Evolutionary conservation across 2,113 vertebrate genomes (phyloP), one percentile per base, ranked within the genome.

Genomic region (Reinhardtius hippoglossoides): DNA sequence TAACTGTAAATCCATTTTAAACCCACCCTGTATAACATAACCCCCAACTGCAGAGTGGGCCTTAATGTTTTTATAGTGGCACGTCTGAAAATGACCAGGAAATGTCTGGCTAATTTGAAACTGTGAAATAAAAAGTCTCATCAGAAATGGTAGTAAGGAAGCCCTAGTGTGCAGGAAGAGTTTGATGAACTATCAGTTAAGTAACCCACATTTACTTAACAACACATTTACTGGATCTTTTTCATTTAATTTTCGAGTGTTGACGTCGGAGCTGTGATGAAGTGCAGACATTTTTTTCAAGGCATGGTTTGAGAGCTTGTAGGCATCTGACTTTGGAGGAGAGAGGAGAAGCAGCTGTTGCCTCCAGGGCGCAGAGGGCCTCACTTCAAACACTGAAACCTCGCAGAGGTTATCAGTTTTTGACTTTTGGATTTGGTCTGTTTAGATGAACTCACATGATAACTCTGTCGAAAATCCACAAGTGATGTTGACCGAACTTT

Each of bases 261-360:
- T 27, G 5, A 67, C 16, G 0, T 5, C 8, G 24, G 14, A 23
- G 37, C 21, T 68, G 20, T 21, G 24, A 40, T 68, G 21, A 80
- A 60, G 67, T 27, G 26, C 26, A 5, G 15, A 26, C 24, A 14
- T 42, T 46, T 31, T 31, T 15, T 58, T 48, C 5, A 2, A 5
- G 48, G 62, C 12, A 60, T 31, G 44, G 37, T 60, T 68, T 69
- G 44, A 61, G 27, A 50, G 59, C 68, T 79, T 20, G 20, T 2
- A 57, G 55, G 63, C 56, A 27, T 13, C 20, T 83, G 77, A 35
- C 2, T 44, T 59, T 27, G 69, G 81, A 74, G 68, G 68, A 74
- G 55, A 71, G 77, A 71, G 54, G 23, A 48, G 74, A 73, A 31
- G 62, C 88, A 90, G 88, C 90, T 91, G 91, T 70, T 84, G 71